Evolutionary conservation across 2,797 vertebrate genomes (phyloP), one percentile per base, ranked within the genome.

Genomic region (Clarias laeviceps): DNA sequence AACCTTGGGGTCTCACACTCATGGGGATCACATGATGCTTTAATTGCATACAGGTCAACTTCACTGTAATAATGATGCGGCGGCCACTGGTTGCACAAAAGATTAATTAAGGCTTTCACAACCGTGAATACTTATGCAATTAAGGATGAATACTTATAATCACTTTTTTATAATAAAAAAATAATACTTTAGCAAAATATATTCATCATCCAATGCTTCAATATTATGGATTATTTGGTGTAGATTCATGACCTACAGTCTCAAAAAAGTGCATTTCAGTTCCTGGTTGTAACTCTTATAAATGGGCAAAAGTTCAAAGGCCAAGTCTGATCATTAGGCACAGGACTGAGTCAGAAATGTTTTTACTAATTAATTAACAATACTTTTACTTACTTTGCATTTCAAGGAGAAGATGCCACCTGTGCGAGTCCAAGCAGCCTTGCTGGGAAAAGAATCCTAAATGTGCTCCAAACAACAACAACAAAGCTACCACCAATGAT

Each of bases 341-440:
- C 56, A 57, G 34, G n/a, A 56, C 27, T 76, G 22, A 20, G 22
- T 4, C 4, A 18, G 6, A 56, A 74, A 57, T 57, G 4, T 32
- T 57, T 20, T 22, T 77, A 1, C 18, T 14, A 29, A 59, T 32
- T 29, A 24, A 34, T 20, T 78, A 37, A 61, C n/a, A 79, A 24
- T 62, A 61, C 32, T 40, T 14, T 18, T 62, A 62, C 5, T 2
- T 40, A 14, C 74, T 70, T 84, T 77, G 78, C 34, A 64, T 87
- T 80, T 84, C 20, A 54, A 34, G 88, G 72, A 27, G 34, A 56
- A 29, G 5, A 7, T 4, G 56, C 72, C 24, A 83, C 24, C 27
- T 95, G 93, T 87, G 87, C 83, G 22, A 87, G 82, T 56, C 91
- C 91, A 82, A 32, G 78, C 32, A 54, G 72, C 22, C 79, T 84